Evolutionary conservation across 2,888 invertebrate species (phyloP).

Genomic region (Drosophila longiperda): DNA sequence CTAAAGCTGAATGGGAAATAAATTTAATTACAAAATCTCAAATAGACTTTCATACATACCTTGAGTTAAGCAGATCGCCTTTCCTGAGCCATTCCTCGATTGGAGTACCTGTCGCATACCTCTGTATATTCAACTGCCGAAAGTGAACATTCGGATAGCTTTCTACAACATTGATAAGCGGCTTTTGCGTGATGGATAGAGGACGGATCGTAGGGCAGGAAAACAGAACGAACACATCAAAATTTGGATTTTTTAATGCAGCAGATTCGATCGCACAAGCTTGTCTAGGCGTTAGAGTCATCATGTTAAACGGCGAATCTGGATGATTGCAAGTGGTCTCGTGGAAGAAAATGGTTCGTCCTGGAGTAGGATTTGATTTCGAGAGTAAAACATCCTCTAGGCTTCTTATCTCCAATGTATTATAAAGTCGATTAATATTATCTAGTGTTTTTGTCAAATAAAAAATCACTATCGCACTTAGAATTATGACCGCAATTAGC

Average conservation of each 20-base stretch:
- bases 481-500: background rate
- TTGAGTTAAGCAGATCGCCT: slow-evolving; percentile 76
- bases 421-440: background rate
- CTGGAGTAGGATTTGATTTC: slow-evolving; percentile 71
- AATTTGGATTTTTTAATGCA: slow-evolving; percentile 82
- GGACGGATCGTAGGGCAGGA: slow-evolving; percentile 76
- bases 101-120: slow-evolving; percentile 82
- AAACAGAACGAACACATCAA: slow-evolving; percentile 82
- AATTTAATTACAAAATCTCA: background rate
- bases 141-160: slow-evolving; percentile 81
- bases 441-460: no score
- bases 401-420: background rate
- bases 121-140: slow-evolving; percentile 80
- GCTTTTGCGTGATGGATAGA: slow-evolving; percentile 11
- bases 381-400: slow-evolving; percentile 34
- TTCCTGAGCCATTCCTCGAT: slow-evolving; percentile 80
- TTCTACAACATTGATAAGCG: slow-evolving; percentile 73
- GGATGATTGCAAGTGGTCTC: slow-evolving; percentile 81
- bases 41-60: background rate
- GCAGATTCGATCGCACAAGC: slow-evolving; percentile 85
- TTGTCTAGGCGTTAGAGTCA: slow-evolving; percentile 80
- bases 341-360: slow-evolving; percentile 84
- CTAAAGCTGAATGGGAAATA: background rate
- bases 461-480: background rate
- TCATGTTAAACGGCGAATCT: slow-evolving; percentile 31